Percentiles rank a stretch among this genome's conserved stretches.
Evolutionary conservation across 2,797 vertebrate species (phyloP).

Genomic region (Enteromius mattozi): DNA sequence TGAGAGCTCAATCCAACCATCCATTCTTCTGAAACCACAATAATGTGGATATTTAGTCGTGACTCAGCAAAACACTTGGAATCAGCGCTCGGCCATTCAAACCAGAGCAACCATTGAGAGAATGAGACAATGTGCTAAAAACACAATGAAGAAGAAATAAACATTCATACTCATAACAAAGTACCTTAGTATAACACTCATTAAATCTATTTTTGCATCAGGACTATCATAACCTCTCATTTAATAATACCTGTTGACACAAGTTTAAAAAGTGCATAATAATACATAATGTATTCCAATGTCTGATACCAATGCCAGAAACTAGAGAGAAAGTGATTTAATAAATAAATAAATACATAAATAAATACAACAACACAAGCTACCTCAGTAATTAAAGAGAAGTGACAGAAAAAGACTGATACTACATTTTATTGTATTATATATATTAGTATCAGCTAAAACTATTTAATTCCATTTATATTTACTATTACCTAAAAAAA

Average conservation of each 20-base stretch:
- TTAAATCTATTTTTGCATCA: neutral
- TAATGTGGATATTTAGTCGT: slow-evolving; percentile 65
- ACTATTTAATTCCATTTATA: neutral
- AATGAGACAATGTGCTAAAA: slow-evolving; percentile 19
- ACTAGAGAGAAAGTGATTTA: neutral
- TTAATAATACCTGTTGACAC: neutral
- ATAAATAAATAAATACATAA: neutral
- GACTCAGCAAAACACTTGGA: slow-evolving; percentile 64
- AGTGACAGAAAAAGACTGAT: neutral
- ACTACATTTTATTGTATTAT: neutral
- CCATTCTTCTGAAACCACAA: neutral
- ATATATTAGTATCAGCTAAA: neutral
- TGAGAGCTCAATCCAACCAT: slow-evolving; percentile 54
- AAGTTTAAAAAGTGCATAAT: neutral
- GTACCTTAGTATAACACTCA: neutral
- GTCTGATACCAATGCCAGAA: neutral
- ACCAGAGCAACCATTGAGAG: neutral
- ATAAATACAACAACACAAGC: neutral
- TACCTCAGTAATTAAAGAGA: neutral
- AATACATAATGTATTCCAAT: neutral
- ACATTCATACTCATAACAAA: neutral
- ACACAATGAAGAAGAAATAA: neutral
- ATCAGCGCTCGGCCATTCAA: slow-evolving; percentile 43
- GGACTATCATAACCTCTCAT: neutral
- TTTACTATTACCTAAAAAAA: neutral